Evolutionary conservation across 2,888 invertebrate species (phyloP), one percentile per base, ranked within the genome.

Genomic region (Orthonevra nobilis): DNA sequence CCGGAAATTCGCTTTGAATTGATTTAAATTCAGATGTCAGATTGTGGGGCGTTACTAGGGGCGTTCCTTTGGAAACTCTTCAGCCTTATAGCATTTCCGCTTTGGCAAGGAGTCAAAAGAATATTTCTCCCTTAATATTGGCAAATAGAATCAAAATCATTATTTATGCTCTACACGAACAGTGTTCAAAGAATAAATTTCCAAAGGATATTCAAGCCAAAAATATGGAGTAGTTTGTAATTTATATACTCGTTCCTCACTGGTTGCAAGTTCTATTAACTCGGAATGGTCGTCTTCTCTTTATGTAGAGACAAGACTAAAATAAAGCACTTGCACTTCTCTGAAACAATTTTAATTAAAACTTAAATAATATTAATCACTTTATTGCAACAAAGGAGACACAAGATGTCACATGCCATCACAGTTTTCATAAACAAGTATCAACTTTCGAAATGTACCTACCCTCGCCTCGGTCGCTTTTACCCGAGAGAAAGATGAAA

Each of bases 1-100:
- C 56, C 48, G 75, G 75, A 75, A 75, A 42, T 61, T 75, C 17
- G 30, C 56, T 75, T 69, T 75, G 69, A 75, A 75, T 75, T 75
- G 69, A 63, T 75, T 75, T 75, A 42, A 75, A 69, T 75, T 75
- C 69, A 69, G 54, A 69, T 75, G 75, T 75, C 75, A 75, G 54
- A 63, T 69, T 60, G 17, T 56, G 23, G 54, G 69, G 69, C 69
- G 75, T 75, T 69, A 56, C 36, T 34, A 48, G 69, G 75, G 75
- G 61, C 69, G 61, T 48, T 15, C 40, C 26, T 38, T 54, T 23
- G 40, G 26, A 42, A 48, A 28, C 32, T 28, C 17, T 26, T 30
- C 36, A 30, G 20, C 10, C 26, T 36, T 69, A 12, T 5, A 68
- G 10, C 36, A 52, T 19, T 46, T 68, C 58, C 60, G 36, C 15